Percentiles rank a stretch among this genome's conserved stretches.
phyloP scores from a whole-genome alignment of 2,888 invertebrate genomes.

The Gisinianus flammeolus region DNA sequence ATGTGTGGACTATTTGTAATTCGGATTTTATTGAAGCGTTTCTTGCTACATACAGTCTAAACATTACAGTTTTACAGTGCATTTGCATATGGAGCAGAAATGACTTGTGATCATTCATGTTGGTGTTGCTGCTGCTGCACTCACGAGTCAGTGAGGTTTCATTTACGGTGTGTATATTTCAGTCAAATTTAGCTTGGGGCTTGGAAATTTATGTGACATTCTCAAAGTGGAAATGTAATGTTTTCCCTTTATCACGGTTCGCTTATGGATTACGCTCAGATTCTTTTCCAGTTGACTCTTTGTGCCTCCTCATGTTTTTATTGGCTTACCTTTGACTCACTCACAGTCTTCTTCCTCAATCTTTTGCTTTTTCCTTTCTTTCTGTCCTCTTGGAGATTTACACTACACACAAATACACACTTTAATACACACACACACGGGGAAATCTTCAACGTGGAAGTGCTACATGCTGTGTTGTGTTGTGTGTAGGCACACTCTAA shows the following conservation, averaged over 20 bases:
- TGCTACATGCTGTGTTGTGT: not conserved
- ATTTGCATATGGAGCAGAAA: not conserved
- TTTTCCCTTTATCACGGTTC: conserved; percentile 48
- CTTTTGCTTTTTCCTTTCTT: not conserved
- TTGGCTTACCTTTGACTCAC: conserved; percentile 46
- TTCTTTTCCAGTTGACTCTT: conserved; percentile 36
- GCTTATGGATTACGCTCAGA: conserved; percentile 47
- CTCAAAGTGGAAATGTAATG: conserved; percentile 43
- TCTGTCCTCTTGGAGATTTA: no score
- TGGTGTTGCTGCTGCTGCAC: no score
- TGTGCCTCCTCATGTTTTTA: conserved; percentile 53
- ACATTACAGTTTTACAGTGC: not conserved
- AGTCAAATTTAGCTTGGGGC: conserved; percentile 40
- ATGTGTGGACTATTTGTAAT: not conserved
- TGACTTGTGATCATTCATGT: no score
- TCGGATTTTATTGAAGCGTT: not conserved
- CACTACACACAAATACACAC: no score
- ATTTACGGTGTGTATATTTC: conserved; percentile 13
- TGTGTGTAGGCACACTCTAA: no score
- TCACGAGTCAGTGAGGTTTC: no score
- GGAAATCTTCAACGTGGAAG: not conserved
- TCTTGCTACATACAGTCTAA: not conserved
- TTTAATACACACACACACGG: conserved; percentile 1
- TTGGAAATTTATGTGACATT: conserved; percentile 46
- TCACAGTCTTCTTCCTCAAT: not conserved